phyloP scores from a whole-genome alignment of 2,888 invertebrate species.

The Caenorhabditis panamensis region DNA sequence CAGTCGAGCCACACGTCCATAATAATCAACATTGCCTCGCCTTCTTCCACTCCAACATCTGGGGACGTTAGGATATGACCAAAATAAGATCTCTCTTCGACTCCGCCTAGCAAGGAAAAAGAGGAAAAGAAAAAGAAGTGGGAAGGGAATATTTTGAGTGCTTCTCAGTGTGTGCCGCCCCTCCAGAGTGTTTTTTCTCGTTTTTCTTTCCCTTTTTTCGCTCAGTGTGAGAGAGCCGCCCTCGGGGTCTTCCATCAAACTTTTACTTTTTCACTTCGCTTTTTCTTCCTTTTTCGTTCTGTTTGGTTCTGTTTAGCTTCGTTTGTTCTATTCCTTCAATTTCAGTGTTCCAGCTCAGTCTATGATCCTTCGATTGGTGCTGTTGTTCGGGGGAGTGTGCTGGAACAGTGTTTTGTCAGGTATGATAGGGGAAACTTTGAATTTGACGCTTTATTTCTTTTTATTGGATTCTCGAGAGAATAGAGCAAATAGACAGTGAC shows the following conservation, averaged over 20 bases:
- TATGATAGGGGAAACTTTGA: too few species aligned
- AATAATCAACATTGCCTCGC: conserved; percentile 37
- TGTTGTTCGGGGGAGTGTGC: neutral
- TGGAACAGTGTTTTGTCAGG: neutral
- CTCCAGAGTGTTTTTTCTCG: conserved; percentile 17
- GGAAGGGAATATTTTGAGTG: conserved; percentile 55
- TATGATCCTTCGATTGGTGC: neutral
- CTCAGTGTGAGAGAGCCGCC: conserved; percentile 11
- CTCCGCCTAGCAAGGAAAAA: conserved; percentile 12
- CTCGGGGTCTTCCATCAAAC: neutral
- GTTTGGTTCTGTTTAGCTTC: too few species aligned
- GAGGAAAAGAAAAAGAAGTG: conserved; percentile 13
- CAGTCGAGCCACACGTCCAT: conserved; percentile 8
- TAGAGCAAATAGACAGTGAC: too few species aligned
- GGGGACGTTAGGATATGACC: neutral
- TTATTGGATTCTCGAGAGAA: too few species aligned
- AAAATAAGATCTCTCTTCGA: conserved; percentile 9
- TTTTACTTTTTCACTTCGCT: conserved; percentile 1
- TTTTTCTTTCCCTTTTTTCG: neutral
- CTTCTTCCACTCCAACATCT: neutral
- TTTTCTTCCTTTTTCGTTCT: too few species aligned
- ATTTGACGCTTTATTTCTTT: too few species aligned
- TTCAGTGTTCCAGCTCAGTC: conserved; percentile 23
- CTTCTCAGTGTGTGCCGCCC: neutral
- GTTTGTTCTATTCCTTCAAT: conserved; percentile 27